These are phyloP conservation scores for Coenobita brevimanus DNA, from an alignment of 1,140 invertebrate species.

Conservation along the genomic window DNA sequence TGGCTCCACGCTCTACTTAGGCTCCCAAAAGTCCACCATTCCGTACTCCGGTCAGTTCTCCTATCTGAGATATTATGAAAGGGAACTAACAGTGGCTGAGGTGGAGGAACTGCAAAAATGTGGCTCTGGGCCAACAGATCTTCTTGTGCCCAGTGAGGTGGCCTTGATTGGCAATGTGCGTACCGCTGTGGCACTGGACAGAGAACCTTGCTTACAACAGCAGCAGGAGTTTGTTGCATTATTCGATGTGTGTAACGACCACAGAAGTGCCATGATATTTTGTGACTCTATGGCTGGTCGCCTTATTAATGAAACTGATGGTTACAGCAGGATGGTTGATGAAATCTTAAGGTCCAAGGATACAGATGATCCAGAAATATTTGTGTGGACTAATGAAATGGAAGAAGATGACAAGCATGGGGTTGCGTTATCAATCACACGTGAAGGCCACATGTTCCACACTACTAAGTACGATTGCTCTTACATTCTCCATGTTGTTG, in stretches of 20 bases:
- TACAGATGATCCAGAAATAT: too few relatives aligned
- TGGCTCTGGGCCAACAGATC: not conserved
- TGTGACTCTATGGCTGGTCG: not conserved
- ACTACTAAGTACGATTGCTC: not conserved
- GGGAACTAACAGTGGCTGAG: not conserved
- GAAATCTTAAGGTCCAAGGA: too few relatives aligned
- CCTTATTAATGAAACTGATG: not conserved
- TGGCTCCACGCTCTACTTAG: not conserved
- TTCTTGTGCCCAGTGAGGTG: not conserved
- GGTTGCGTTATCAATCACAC: too few relatives aligned
- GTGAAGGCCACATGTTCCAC: too few relatives aligned
- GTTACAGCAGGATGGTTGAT: too few relatives aligned
- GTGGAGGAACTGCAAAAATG: not conserved
- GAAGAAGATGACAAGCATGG: too few relatives aligned
- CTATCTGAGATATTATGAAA: not conserved
- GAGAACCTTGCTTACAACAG: not conserved
- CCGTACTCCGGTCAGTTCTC: not conserved
- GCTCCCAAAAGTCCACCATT: not conserved
- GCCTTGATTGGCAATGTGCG: not conserved
- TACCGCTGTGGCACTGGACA: too few relatives aligned
- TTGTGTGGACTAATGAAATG: too few relatives aligned
- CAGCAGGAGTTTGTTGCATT: constrained; percentile 5
- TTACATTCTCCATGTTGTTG: not conserved
- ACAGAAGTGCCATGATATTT: not conserved
- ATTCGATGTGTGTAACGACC: not conserved